Percentiles rank a stretch among this genome's conserved stretches.
phyloP scores from a whole-genome alignment of 2,113 vertebrate species.

The Lepisosteus osseus region DNA sequence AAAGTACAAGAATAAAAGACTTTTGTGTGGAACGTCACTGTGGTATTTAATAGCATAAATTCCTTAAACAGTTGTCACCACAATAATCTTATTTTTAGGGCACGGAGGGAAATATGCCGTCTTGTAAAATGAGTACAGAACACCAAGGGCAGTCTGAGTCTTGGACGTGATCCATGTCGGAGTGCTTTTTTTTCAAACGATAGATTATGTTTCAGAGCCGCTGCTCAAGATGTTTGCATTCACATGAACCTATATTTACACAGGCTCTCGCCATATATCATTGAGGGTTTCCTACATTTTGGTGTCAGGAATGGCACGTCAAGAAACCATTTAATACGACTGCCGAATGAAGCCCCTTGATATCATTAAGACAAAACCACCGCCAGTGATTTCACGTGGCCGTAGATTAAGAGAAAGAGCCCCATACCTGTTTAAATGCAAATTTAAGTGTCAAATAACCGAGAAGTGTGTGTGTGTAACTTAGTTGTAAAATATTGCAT shows the following conservation, averaged over 20 bases:
- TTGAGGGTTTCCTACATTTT: slow-evolving; percentile 20
- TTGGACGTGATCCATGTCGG: slow-evolving; percentile 27
- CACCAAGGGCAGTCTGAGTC: slow-evolving; percentile 17
- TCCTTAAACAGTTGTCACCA: slow-evolving; percentile 29
- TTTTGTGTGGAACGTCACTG: slow-evolving; percentile 32
- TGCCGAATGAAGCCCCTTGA: not conserved
- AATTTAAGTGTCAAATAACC: too few relatives aligned
- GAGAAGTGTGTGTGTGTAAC: too few relatives aligned
- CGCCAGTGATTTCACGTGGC: too few relatives aligned
- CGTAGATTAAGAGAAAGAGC: too few relatives aligned
- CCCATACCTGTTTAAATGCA: too few relatives aligned
- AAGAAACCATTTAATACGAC: too few relatives aligned
- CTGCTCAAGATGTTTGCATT: slow-evolving; percentile 45
- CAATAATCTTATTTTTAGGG: slow-evolving; percentile 31
- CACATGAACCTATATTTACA: slow-evolving; percentile 56
- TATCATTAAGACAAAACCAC: not conserved
- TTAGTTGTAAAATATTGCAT: too few relatives aligned
- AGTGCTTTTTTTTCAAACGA: slow-evolving; percentile 22
- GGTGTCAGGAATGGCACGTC: not conserved
- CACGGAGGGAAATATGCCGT: slow-evolving; percentile 15
- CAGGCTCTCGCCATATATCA: slow-evolving; percentile 48
- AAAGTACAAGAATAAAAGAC: too few relatives aligned
- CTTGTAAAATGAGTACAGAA: slow-evolving; percentile 38
- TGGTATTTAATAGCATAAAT: slow-evolving; percentile 27
- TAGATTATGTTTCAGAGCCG: slow-evolving; percentile 49